Base-by-base conservation (phyloP, 1,140 invertebrate species). In the Drosophila serrata region DNA sequence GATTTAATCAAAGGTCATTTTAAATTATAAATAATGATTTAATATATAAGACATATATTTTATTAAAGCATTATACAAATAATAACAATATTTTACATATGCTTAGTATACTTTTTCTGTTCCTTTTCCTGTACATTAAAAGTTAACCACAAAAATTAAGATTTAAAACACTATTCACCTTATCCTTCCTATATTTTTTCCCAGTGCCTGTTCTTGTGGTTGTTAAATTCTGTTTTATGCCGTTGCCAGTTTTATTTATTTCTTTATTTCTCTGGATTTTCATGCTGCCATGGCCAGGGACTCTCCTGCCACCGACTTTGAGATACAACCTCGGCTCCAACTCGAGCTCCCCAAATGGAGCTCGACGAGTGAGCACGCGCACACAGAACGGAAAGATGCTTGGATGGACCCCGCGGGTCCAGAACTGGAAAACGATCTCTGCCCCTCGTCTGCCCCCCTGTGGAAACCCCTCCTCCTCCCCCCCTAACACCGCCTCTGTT, bases 171-270 rank as follows among this genome's bases (percentile, higher is more conserved):
- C 9, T 15, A 3, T 19, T 27, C 1, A 49, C 1, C 4, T 31
- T 13, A 19, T 13, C 6, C 6, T 3, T 7, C 1, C 3, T 3
- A 2, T 45, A 24, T 67, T 29, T 61, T 35, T 56, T 45, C 59
- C 17, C 33, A 31, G 27, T 70, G 29, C 22, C 6, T 3, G n/a
- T 42, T 51, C 12, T 57, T 56, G 60, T 35, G 58, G 35, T 51
- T 57, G 49, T 75, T 58, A 17, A 59, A 58, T 70, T 75, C 61
- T 86, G 74, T 81, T 81, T 80, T 76, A 82, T 88, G 85, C 77
- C 87, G 76, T 90, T 88, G 84, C 81, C 81, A 72, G 85, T 68
- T 90, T 88, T 88, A 88, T 90, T 88, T 88, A 88, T 90, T 88
- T 88, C 84, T 88, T 88, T 81, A 88, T 88, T 88, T 90, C 84